Evolutionary conservation across 1,140 invertebrate species (phyloP), one percentile per base, ranked within the genome.

Genomic region (Pachyrhynchus sulphureomaculatus): DNA sequence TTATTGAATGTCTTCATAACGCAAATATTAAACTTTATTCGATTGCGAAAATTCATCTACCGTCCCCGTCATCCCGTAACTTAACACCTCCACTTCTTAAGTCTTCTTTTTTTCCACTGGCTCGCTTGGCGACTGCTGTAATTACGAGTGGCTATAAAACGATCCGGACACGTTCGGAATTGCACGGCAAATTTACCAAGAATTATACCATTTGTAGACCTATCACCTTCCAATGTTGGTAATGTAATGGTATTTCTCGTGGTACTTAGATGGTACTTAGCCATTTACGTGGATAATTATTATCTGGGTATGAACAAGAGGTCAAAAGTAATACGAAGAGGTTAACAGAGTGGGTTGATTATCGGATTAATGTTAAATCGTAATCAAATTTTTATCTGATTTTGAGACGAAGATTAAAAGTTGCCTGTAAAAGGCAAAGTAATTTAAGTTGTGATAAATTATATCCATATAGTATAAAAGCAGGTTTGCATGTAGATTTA

Each of bases 251-350:
- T 24, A 20, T 45, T 45, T 12, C 23, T 15, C 23, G n/a, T 2
- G 20, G 20, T 45, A 23, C 42, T 21, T 20, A 45, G 23, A 8
- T 24, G 42, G 23, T 45, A 45, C 42, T 45, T 45, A 20, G 23
- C 42, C 18, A 18, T 45, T 45, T 45, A 45, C 23, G 13, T 44
- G 6, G 17, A 17, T 23, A 44, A 13, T 44, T 44, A 44, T 45
- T 44, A 44, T 45, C 42, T 20, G 52, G n/a, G n/a, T n/a, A n/a
- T 44, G 52, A 51, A 61, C 54, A 49, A 21, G 15, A 42, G 37
- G 24, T 55, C 33, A 21, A 26, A 49, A 32, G 32, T 33, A 49
- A 49, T 49, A 49, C n/a, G 26, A 29, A 49, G 47, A 49, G 47
- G 47, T 49, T 49, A 49, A 49, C n/a, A 18, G 47, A 49, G 47